Percentiles rank a stretch among this genome's conserved stretches.
phyloP scores from a whole-genome alignment of 2,113 vertebrate genomes.

The Lycaon pictus region DNA sequence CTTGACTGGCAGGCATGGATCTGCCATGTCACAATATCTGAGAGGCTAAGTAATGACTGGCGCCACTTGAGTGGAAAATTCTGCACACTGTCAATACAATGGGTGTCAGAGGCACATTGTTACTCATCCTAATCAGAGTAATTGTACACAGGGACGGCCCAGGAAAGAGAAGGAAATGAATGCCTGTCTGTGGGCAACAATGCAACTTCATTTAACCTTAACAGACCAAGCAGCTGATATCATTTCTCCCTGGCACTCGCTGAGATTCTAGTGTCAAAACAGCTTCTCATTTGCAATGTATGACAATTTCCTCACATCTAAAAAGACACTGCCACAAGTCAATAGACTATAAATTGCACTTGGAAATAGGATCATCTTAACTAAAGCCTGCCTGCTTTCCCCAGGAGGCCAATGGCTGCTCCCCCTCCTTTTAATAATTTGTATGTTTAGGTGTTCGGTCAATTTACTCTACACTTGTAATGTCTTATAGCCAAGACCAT shows the following conservation, averaged over 20 bases:
- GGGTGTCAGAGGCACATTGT: constrained; percentile 87
- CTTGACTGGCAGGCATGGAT: constrained; percentile 93
- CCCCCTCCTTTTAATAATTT: constrained; percentile 98
- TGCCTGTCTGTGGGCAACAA: constrained; percentile 88
- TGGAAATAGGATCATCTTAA: constrained; percentile 94
- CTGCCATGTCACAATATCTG: constrained; percentile 90
- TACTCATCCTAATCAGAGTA: constrained; percentile 91
- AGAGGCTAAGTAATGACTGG: constrained; percentile 91
- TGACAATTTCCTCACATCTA: constrained; percentile 97
- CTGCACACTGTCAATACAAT: constrained; percentile 87
- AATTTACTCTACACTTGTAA: constrained; percentile 92
- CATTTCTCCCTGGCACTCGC: constrained; percentile 90
- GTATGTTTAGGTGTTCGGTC: constrained; percentile 97
- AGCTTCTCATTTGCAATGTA: constrained; percentile 98
- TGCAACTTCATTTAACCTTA: constrained; percentile 94
- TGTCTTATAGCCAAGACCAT: constrained; percentile 92
- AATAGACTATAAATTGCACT: constrained; percentile 98
- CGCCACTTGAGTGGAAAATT: constrained; percentile 89
- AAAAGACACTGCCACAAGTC: constrained; percentile 95
- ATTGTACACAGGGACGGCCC: constrained; percentile 86
- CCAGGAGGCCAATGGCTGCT: constrained; percentile 85
- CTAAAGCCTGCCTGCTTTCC: constrained; percentile 92
- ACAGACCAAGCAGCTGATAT: constrained; percentile 89
- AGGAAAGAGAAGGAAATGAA: constrained; percentile 90
- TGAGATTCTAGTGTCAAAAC: constrained; percentile 91